Percentiles rank a stretch among this genome's conserved stretches.
phyloP scores from a whole-genome alignment of 2,113 vertebrate species.

The Edolisoma coerulescens region DNA sequence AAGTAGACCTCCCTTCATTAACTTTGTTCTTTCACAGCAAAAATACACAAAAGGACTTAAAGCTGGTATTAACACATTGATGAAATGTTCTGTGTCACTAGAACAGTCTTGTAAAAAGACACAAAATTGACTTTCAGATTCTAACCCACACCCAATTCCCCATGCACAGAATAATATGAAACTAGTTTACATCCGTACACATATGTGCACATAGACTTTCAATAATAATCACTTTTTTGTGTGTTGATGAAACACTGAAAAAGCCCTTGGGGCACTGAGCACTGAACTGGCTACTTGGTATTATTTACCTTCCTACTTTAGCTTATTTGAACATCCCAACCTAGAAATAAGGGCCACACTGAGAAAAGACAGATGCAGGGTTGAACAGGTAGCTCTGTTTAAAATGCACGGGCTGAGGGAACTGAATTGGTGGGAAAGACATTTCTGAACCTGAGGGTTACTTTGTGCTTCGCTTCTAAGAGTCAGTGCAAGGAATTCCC shows the following conservation, averaged over 20 bases:
- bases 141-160: not conserved
- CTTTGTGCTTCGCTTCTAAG: not conserved
- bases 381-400: not conserved
- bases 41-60: not conserved
- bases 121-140: not conserved
- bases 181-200: not conserved
- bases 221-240: not conserved
- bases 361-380: not conserved
- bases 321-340: not conserved
- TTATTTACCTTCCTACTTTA: not conserved
- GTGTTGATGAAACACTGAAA: not conserved
- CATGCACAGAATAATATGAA: not conserved
- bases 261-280: not conserved
- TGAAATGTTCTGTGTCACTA: not conserved
- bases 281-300: not conserved
- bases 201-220: fast-evolving
- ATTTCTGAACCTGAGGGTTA: not conserved
- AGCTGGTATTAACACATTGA: not conserved
- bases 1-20: not conserved
- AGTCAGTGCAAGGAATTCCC: not conserved
- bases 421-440: not conserved
- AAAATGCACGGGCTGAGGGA: not conserved
- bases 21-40: not conserved
- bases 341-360: not conserved
- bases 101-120: not conserved